A percentile compares a stretch with the other conserved stretches of the same genome.
Evolutionary conservation across 2,888 invertebrate genomes (phyloP).

Genomic region (Chaetogeoica ovagalla): DNA sequence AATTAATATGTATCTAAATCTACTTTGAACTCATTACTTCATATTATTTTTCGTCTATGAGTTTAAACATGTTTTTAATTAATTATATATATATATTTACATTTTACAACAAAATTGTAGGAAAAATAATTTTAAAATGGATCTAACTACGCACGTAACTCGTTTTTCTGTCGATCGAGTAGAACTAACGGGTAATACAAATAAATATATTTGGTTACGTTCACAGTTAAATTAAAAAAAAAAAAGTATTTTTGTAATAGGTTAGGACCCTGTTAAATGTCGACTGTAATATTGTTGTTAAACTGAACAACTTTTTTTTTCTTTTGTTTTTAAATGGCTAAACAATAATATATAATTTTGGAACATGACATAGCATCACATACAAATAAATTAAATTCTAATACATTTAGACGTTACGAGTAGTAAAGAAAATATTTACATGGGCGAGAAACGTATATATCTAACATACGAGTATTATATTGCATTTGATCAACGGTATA

Average conservation of each 20-base stretch:
- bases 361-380: background rate
- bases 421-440: background rate
- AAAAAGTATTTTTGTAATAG: background rate
- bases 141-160: background rate
- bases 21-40: constrained; percentile 21
- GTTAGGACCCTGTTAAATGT: constrained; percentile 11
- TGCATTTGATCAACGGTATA: background rate
- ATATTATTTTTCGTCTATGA: background rate
- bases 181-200: background rate
- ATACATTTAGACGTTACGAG: background rate
- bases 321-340: too few species aligned
- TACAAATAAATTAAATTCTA: background rate
- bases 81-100: background rate
- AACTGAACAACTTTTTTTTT: background rate
- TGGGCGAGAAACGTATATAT: background rate
- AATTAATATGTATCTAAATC: constrained; percentile 1
- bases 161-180: background rate
- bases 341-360: background rate
- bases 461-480: background rate
- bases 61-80: background rate
- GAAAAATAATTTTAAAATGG: background rate
- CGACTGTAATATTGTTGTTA: constrained; percentile 5
- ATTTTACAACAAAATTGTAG: background rate
- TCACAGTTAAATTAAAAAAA: background rate
- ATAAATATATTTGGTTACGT: constrained; percentile 1